These are phyloP conservation scores for Laspeyria flexula DNA, from an alignment of 2,888 invertebrate genomes.

Conservation along the genomic window DNA sequence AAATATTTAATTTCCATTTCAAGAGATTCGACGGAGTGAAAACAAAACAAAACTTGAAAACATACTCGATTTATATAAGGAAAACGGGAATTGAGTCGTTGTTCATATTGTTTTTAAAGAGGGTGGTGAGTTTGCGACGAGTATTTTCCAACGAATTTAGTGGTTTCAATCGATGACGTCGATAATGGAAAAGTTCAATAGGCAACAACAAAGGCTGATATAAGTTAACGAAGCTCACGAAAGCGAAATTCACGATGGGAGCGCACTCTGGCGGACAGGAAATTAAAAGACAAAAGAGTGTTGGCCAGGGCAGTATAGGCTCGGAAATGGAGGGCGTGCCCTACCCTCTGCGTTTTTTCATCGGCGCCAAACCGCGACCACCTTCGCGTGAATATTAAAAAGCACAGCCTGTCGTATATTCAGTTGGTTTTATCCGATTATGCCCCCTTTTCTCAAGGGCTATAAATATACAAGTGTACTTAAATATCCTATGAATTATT, in stretches of 20 bases:
- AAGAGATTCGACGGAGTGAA: conserved; percentile 54
- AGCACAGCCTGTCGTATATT: conserved; percentile 25
- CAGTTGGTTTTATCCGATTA: conserved; percentile 19
- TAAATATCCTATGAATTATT: not conserved
- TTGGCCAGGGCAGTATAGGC: conserved; percentile 76
- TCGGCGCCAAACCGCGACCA: conserved; percentile 60
- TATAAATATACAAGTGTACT: not conserved
- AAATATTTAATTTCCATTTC: conserved; percentile 77
- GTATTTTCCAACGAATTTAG: conserved; percentile 79
- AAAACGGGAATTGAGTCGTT: conserved; percentile 62
- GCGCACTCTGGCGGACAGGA: conserved; percentile 79
- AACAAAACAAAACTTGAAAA: conserved; percentile 66
- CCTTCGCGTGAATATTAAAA: conserved; percentile 60
- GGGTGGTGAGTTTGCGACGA: conserved; percentile 60
- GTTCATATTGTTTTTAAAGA: conserved; percentile 61
- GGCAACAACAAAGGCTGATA: conserved; percentile 81
- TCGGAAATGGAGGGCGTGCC: conserved; percentile 79
- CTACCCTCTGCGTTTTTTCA: conserved; percentile 64
- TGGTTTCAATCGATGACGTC: conserved; percentile 79
- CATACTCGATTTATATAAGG: conserved; percentile 69
- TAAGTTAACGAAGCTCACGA: conserved; percentile 83
- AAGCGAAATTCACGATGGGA: conserved; percentile 80
- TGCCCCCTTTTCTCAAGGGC: conserved; percentile 2
- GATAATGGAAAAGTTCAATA: conserved; percentile 85
- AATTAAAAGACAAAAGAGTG: conserved; percentile 85